Evolutionary conservation across 1,140 invertebrate genomes (phyloP), one percentile per base, ranked within the genome.

Genomic region (Stenopsyche tienmushanensis): DNA sequence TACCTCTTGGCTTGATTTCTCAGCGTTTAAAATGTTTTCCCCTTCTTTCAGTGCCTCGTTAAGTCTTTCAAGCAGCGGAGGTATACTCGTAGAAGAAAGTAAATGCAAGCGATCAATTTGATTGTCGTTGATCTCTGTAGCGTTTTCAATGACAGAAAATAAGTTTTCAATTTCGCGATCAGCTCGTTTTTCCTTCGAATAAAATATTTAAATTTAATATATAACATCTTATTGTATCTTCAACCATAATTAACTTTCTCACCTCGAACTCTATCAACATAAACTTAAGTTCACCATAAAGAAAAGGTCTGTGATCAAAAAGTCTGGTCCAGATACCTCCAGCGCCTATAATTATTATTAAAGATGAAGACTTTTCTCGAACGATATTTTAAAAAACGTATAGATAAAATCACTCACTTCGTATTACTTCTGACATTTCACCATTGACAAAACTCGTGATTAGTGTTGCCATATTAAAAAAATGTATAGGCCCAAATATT

Each of bases 241-340:
- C n/a, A n/a, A n/a, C n/a, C n/a, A n/a, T 39, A 65, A 24, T 21
- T 45, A 23, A 71, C 64, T 1, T 50, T 60, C 66, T 71, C 47
- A 91, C 90, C 83, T 94, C 90, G 78, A 93, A 93, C 78, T 93
- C 90, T 70, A 86, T 86, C 5, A 92, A 73, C 78, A 92, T 90
- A 79, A 84, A 88, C 71, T 88, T 88, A 65, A 93, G 88, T 85
- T 94, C 92, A 59, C 91, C 90, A 78, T 86, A 88, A 47, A 93
- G 74, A 77, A 93, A 92, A 18, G 90, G 89, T 62, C 87, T 84
- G 74, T 94, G 91, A 77, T 94, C 90, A 82, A 94, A 92, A 64
- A 94, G 80, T 75, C 91, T 83, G 69, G 83, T 84, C 86, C 90
- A 92, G 77, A 93, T 34, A n/a, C n/a, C n/a, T 34, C 29, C 29